Conservation (phyloP, 2,113 vertebrate genomes). For the Malurus elegans region DNA sequence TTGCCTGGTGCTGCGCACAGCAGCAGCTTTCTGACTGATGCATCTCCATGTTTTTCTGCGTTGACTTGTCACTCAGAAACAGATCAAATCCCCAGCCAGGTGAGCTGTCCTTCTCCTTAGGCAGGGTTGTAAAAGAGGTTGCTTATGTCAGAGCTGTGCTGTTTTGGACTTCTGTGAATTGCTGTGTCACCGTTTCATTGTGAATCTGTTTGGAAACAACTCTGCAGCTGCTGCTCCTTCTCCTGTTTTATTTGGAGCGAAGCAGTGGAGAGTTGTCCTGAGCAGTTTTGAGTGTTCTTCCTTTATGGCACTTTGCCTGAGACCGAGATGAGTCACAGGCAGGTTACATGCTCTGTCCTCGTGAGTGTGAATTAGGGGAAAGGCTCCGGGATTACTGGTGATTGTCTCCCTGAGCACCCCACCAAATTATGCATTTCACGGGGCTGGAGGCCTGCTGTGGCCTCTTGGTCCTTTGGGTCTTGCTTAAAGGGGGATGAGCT, state of each 20-base stretch:
- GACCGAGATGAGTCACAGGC: background rate
- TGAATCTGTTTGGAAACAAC: background rate
- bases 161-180: background rate
- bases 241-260: conserved; percentile 10
- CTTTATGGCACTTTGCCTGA: conserved; percentile 39
- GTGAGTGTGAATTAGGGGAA: conserved; percentile 15
- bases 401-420: background rate
- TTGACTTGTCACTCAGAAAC: background rate
- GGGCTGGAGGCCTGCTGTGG: background rate
- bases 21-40: background rate
- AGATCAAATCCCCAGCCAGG: background rate
- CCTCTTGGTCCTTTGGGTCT: background rate
- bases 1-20: background rate
- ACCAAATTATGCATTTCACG: background rate
- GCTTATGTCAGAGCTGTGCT: background rate
- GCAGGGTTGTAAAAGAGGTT: background rate
- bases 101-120: background rate
- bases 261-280: background rate
- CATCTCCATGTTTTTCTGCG: background rate
- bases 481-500: background rate
- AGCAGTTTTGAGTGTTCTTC: conserved; percentile 18
- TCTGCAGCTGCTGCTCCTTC: background rate
- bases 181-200: background rate
- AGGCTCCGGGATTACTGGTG: background rate
- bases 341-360: background rate